Percentiles rank a stretch among this genome's conserved stretches.
Evolutionary conservation across 2,888 invertebrate species (phyloP).

Genomic region (Lithophane leautieri): DNA sequence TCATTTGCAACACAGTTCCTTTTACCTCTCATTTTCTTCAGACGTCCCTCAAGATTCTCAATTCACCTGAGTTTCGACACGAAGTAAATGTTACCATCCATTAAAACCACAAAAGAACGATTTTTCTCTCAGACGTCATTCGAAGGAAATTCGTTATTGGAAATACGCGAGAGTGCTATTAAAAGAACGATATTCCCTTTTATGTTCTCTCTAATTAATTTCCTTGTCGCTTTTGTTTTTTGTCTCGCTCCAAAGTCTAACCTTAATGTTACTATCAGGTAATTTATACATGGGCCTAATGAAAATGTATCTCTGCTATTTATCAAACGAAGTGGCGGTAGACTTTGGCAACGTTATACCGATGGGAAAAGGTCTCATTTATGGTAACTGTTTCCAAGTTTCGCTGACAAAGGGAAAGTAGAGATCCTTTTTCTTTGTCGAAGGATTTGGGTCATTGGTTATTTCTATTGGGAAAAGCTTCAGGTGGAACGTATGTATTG

Average conservation of each 20-base stretch:
- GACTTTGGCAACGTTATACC: conserved; percentile 68
- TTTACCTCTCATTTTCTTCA: conserved; percentile 61
- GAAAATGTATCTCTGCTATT: conserved; percentile 83
- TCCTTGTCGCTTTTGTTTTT: conserved; percentile 55
- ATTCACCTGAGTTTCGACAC: conserved; percentile 46
- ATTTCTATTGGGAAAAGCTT: conserved; percentile 73
- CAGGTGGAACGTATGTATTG: conserved; percentile 62
- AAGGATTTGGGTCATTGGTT: conserved; percentile 84
- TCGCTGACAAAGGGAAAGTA: conserved; percentile 82
- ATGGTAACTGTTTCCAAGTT: conserved; percentile 78
- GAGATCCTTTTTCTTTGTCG: conserved; percentile 74
- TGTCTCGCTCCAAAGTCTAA: conserved; percentile 51
- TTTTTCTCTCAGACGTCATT: conserved; percentile 47
- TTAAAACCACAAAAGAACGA: conserved; percentile 35
- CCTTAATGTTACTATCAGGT: conserved; percentile 63
- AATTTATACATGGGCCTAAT: conserved; percentile 74
- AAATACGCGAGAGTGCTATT: conserved; percentile 52
- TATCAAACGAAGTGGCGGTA: conserved; percentile 76
- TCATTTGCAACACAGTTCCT: conserved; percentile 68
- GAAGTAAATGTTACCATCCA: conserved; percentile 42
- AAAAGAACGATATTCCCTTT: conserved; percentile 55
- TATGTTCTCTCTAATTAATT: conserved; percentile 56
- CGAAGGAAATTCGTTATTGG: conserved; percentile 52
- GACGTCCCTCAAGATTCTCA: conserved; percentile 17
- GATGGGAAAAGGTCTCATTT: conserved; percentile 77